Evolutionary conservation across 2,797 vertebrate genomes (phyloP), one percentile per base, ranked within the genome.

Genomic region (Gobionotothen gibberifrons): DNA sequence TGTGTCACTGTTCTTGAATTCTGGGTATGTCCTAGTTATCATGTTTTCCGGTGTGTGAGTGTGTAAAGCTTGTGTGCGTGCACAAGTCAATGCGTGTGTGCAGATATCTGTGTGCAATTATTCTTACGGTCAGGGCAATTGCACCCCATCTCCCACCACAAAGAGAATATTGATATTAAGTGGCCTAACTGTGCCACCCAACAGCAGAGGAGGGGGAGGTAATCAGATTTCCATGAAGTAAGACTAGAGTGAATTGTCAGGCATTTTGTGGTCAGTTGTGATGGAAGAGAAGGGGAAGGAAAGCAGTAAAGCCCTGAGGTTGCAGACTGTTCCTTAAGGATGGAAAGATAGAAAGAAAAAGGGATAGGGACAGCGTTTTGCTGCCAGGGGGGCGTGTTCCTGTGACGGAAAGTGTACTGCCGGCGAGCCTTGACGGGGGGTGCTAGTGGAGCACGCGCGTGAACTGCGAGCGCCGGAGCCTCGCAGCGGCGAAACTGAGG

Each of bases 131-230:
- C 71, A 79, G 53, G 76, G 76, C 78, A 87, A 90, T 89, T 87
- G 84, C 79, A 74, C 81, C 54, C 71, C 55, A 86, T 81, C 87
- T 86, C 80, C 74, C 21, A 39, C 58, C 76, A 87, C 78, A 89
- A 86, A 91, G 81, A 90, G 84, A 90, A 91, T 90, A 91, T 88
- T 90, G 90, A 86, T 85, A 90, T 90, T 90, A 93, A 90, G 85
- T 88, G 85, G 85, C 52, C 73, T 83, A 78, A 85, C 85, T 88
- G 79, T 85, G 73, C 81, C 72, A 64, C 80, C 78, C 51, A 64
- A 59, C 29, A 21, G 69, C 75, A 43, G 39, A 40, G 55, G 61
- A 65, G 83, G 79, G 81, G 78, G 21, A 13, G 72, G 64, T 63
- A 67, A 78, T 85, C 74, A 81, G 42, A 22, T 51, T 58, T 76